Evolutionary conservation across 2,888 invertebrate species (phyloP), one percentile per base, ranked within the genome.

Genomic region (Spicauda simplicius): DNA sequence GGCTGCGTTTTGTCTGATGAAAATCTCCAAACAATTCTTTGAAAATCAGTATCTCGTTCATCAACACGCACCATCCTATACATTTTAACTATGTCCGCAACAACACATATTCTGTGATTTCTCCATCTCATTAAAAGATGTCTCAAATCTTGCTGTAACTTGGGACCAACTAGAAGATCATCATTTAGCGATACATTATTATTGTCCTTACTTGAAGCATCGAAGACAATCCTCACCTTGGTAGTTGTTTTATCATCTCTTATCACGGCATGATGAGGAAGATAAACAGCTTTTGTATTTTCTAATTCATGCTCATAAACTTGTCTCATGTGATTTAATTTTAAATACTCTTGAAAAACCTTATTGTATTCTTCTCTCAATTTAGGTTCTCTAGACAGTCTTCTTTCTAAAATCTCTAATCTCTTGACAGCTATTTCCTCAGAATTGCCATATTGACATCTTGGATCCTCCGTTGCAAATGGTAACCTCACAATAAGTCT

Each of bases 181-280:
- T 73, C 69, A 16, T 73, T 73, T 2, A 70, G 53, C 0, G 71
- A 72, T 10, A 52, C 63, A 6, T 62, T 62, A 41, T 65, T 67
- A n/a, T 45, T 41, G n/a, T 65, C 64, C 33, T 60, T 57, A 18
- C 69, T 52, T 1, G 71, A 71, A 2, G 65, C 72, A 45, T 72
- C 69, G 37, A 70, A 72, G 1, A 71, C 72, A 0, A 69, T 62
- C 0, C 72, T 55, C 2, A 72, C 45, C 52, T 72, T 71, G 0
- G 71, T 69, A 0, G 71, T 73, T 4, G 45, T 19, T n/a, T 67
- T 70, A 2, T 64, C 59, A 11, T 69, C 61, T 25, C 67, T 58
- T 0, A 71, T n/a, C 0, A 73, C 68, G 2, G 67, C 71, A 20
- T 73, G 73, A 56, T 73, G 72, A 10, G 73, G 72, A 11, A 73